A percentile compares a stretch with the other conserved stretches of the same genome.
Evolutionary conservation across 1,140 invertebrate genomes (phyloP).

Genomic region (Sycobia sp.): DNA sequence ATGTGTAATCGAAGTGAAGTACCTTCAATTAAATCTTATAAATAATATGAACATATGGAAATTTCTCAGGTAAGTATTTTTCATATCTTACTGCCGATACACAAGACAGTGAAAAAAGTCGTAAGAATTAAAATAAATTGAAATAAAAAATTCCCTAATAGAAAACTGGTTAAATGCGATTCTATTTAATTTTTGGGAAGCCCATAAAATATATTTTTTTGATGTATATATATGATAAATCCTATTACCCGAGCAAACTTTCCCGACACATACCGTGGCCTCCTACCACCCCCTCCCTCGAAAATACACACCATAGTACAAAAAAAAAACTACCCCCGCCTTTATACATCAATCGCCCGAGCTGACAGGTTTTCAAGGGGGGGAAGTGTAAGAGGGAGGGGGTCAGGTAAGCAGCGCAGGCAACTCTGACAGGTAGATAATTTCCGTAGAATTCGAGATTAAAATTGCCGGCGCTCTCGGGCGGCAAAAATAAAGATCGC

Average conservation of each 20-base stretch:
- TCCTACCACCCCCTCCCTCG: too few species aligned
- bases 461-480: slow-evolving; percentile 49
- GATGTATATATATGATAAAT: not conserved
- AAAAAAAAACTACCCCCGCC: too few species aligned
- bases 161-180: not conserved
- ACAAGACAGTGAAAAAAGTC: too few species aligned
- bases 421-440: slow-evolving; percentile 60
- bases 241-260: not conserved
- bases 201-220: not conserved
- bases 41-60: too few species aligned
- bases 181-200: not conserved
- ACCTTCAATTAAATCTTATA: too few species aligned
- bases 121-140: too few species aligned
- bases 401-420: slow-evolving; percentile 59
- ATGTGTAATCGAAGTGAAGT: too few species aligned
- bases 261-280: not conserved
- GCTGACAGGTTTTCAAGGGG: slow-evolving; percentile 41
- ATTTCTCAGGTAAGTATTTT: too few species aligned
- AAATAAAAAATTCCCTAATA: too few species aligned
- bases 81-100: too few species aligned
- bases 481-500: slow-evolving; percentile 46
- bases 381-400: slow-evolving; percentile 39
- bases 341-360: slow-evolving; percentile 51
- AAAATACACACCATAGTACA: too few species aligned
- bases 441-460: slow-evolving; percentile 62